Evolutionary conservation across 1,140 invertebrate species (phyloP).

Genomic region (Drosophila grimshawi): DNA sequence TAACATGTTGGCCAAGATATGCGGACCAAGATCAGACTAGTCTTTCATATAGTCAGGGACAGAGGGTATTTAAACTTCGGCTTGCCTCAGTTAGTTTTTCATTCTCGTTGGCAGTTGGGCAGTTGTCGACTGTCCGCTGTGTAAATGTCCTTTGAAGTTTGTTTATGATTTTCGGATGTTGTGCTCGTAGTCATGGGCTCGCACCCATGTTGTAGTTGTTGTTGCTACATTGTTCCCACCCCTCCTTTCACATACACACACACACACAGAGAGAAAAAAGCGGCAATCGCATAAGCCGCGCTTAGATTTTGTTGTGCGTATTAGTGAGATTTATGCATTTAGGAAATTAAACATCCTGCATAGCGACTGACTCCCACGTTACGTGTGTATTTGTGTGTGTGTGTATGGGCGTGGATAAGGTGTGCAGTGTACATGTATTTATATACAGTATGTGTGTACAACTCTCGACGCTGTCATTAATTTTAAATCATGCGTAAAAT

Average conservation of each 20-base stretch:
- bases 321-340: constrained; percentile 84
- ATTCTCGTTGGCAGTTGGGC: constrained; percentile 10
- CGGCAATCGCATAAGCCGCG: constrained; percentile 52
- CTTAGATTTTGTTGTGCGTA: constrained; percentile 78
- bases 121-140: constrained; percentile 64
- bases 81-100: neutral
- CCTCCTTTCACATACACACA: constrained; percentile 11
- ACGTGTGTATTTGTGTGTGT: constrained; percentile 2
- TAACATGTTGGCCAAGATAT: no score
- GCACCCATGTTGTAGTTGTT: constrained; percentile 7
- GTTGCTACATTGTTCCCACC: constrained; percentile 11
- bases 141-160: constrained; percentile 76
- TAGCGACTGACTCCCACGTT: constrained; percentile 14
- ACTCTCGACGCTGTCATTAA: constrained; percentile 63
- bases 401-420: constrained; percentile 10
- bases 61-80: neutral
- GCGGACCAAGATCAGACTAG: no score
- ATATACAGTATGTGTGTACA: constrained; percentile 7
- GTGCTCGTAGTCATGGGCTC: constrained; percentile 21
- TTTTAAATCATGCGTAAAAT: constrained; percentile 82
- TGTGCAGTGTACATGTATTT: constrained; percentile 38
- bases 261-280: constrained; percentile 28
- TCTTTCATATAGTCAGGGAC: no score
- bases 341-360: constrained; percentile 84
- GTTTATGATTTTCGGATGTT: constrained; percentile 84